Conservation (phyloP, 2,113 vertebrate genomes). For the Ageneiosus marmoratus region DNA sequence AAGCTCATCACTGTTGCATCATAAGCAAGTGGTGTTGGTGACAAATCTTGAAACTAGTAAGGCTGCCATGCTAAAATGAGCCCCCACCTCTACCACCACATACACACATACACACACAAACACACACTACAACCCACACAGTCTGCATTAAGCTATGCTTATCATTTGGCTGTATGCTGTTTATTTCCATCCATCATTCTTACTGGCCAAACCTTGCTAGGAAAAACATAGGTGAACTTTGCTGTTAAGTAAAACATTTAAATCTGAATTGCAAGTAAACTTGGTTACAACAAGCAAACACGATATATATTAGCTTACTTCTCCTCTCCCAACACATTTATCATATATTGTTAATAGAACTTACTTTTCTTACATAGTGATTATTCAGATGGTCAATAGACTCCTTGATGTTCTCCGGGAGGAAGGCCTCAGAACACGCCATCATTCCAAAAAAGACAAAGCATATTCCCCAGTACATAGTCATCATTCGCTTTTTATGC, state of each 20-base stretch:
- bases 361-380: slow-evolving; percentile 40
- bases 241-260: neutral
- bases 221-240: neutral
- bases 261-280: neutral
- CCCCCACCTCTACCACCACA: neutral
- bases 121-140: slow-evolving; percentile 34
- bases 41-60: slow-evolving; percentile 12
- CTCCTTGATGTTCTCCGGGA: slow-evolving; percentile 24
- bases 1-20: neutral
- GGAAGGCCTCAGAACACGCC: slow-evolving; percentile 7
- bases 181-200: neutral
- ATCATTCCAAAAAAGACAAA: slow-evolving; percentile 31
- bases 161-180: neutral
- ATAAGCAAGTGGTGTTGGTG: slow-evolving; percentile 7
- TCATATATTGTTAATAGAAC: neutral
- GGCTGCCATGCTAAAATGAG: neutral
- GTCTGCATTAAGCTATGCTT: neutral
- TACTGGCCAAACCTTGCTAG: neutral
- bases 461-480: slow-evolving; percentile 25
- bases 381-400: slow-evolving; percentile 30
- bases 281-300: neutral
- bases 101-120: no score
- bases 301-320: neutral
- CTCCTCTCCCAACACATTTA: neutral
- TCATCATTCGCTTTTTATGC: slow-evolving; percentile 15